phyloP scores from a whole-genome alignment of 2,888 invertebrate species.

The Tethea ocularis region DNA sequence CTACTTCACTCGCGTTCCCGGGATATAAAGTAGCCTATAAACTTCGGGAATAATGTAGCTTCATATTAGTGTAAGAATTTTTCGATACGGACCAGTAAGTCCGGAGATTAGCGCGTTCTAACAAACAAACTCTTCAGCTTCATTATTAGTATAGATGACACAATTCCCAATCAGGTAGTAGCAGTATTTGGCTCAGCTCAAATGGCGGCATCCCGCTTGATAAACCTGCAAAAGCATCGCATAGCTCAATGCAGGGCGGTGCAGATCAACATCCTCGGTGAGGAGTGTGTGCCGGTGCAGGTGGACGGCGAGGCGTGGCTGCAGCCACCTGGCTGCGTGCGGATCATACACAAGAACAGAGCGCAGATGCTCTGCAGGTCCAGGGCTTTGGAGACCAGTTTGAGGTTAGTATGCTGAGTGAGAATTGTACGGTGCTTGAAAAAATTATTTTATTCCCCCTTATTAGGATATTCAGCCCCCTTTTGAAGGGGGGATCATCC shows the following conservation, averaged over 20 bases:
- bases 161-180: slow-evolving; percentile 78
- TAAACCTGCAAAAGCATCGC: slow-evolving; percentile 97
- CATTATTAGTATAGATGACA: no score
- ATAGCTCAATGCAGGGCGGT: slow-evolving; percentile 98
- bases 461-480: no score
- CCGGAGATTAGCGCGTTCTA: no score
- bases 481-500: background rate
- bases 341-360: slow-evolving; percentile 97
- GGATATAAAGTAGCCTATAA: no score
- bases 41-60: no score
- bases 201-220: slow-evolving; percentile 97
- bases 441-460: no score
- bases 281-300: slow-evolving; percentile 94
- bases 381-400: slow-evolving; percentile 93
- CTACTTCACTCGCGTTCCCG: no score
- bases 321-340: slow-evolving; percentile 97
- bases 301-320: slow-evolving; percentile 99
- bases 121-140: no score
- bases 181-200: slow-evolving; percentile 99
- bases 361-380: slow-evolving; percentile 98
- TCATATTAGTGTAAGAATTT: no score
- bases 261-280: slow-evolving; percentile 97
- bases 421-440: slow-evolving; percentile 6
- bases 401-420: slow-evolving; percentile 78
- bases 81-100: no score